These are phyloP conservation scores for Syrmaticus mikado DNA, from an alignment of 2,113 vertebrate genomes.

Conservation along the genomic window DNA sequence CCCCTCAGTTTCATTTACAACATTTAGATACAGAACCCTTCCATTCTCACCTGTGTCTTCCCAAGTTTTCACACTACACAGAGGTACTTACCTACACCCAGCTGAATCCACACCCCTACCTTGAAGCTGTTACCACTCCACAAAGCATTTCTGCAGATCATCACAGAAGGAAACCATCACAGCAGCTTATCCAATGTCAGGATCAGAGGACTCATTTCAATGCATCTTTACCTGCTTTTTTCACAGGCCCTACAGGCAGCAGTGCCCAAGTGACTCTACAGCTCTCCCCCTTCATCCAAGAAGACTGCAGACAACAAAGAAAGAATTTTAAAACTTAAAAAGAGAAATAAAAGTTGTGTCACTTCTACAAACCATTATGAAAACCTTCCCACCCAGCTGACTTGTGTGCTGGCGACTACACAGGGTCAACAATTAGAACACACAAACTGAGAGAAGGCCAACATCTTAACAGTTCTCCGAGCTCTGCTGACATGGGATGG, in stretches of 20 bases:
- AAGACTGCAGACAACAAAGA: background rate
- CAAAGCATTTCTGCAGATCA: background rate
- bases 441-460: background rate
- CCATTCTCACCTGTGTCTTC: background rate
- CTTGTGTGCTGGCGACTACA: rapidly evolving
- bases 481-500: background rate
- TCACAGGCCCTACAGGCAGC: background rate
- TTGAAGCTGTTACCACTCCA: background rate
- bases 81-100: background rate
- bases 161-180: background rate
- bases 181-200: background rate
- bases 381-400: background rate
- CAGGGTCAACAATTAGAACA: too few species aligned
- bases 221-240: background rate
- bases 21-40: background rate
- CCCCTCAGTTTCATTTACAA: background rate
- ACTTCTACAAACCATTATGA: background rate
- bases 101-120: background rate
- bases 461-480: background rate
- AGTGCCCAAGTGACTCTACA: background rate
- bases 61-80: rapidly evolving
- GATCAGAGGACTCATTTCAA: background rate
- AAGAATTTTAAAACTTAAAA: background rate
- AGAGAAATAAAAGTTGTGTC: rapidly evolving
- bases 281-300: background rate